Conservation (phyloP, 2,888 invertebrate species). For the Trimorus sp. region DNA sequence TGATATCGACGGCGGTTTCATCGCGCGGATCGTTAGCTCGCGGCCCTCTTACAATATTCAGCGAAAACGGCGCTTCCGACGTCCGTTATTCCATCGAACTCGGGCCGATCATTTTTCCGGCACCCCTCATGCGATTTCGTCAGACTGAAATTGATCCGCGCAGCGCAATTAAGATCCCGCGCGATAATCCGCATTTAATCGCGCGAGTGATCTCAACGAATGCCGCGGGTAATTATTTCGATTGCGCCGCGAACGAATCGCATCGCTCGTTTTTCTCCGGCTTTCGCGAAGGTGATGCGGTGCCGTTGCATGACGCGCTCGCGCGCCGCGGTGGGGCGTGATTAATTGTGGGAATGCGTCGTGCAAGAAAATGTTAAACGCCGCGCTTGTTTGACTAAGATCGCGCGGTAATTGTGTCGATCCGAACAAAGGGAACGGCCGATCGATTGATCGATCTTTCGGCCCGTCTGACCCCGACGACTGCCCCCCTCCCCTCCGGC, state of each 20-base stretch:
- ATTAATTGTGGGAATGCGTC: constrained; percentile 57
- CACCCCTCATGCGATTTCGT: too few species aligned
- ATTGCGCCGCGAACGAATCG: constrained; percentile 19
- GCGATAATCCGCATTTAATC: constrained; percentile 17
- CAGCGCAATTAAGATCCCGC: constrained; percentile 44
- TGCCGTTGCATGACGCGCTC: constrained; percentile 50
- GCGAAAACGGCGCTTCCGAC: too few species aligned
- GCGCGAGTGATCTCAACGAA: constrained; percentile 45
- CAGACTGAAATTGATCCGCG: too few species aligned
- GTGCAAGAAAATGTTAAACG: constrained; percentile 41
- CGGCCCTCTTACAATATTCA: too few species aligned
- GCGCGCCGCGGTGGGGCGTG: constrained; percentile 32
- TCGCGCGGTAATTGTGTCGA: constrained; percentile 44
- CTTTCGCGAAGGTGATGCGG: constrained; percentile 46
- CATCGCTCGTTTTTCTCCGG: constrained; percentile 33
- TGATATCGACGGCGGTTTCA: too few species aligned
- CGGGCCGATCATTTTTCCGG: neutral
- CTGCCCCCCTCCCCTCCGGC: neutral
- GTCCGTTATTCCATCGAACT: too few species aligned
- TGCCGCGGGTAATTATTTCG: constrained; percentile 39
- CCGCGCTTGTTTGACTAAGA: constrained; percentile 42
- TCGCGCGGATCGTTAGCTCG: too few species aligned
- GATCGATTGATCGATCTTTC: constrained; percentile 43
- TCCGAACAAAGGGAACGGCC: constrained; percentile 41
- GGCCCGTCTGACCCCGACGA: constrained; percentile 6